Evolutionary conservation across 2,888 invertebrate species (phyloP).

Genomic region (Morpho deidamia): DNA sequence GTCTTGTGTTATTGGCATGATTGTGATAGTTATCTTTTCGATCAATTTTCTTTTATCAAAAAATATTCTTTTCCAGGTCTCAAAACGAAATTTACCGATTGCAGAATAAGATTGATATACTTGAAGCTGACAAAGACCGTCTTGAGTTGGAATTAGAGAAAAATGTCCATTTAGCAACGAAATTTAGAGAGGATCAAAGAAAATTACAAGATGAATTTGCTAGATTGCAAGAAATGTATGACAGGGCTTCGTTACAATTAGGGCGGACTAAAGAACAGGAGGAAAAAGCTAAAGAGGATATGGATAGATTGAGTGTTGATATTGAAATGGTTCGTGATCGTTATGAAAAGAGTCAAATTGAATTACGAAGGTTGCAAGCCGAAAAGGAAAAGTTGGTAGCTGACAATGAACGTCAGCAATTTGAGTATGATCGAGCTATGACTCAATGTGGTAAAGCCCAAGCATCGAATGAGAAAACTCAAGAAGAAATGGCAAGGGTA

Average conservation of each 20-base stretch:
- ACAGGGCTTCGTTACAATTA: slow-evolving; percentile 90
- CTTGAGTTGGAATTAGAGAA: slow-evolving; percentile 92
- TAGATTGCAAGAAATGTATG: slow-evolving; percentile 92
- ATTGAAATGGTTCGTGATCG: slow-evolving; percentile 92
- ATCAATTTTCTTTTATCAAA: neutral
- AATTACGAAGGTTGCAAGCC: slow-evolving; percentile 87
- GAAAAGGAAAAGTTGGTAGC: slow-evolving; percentile 92
- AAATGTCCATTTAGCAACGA: slow-evolving; percentile 86
- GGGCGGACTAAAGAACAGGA: slow-evolving; percentile 92
- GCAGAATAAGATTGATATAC: slow-evolving; percentile 91
- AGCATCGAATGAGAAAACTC: slow-evolving; percentile 90
- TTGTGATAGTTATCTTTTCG: slow-evolving; percentile 15
- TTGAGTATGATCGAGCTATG: slow-evolving; percentile 91
- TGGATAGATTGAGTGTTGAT: slow-evolving; percentile 87
- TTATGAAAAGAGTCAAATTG: slow-evolving; percentile 92
- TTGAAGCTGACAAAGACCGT: slow-evolving; percentile 92
- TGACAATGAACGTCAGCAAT: slow-evolving; percentile 90
- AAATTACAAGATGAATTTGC: slow-evolving; percentile 92
- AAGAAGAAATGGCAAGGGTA: slow-evolving; percentile 92
- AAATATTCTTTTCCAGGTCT: slow-evolving; percentile 78
- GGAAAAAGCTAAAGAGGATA: slow-evolving; percentile 92
- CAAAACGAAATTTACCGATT: slow-evolving; percentile 93
- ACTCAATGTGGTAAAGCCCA: slow-evolving; percentile 91
- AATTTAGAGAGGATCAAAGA: slow-evolving; percentile 90
- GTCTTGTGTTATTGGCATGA: slow-evolving; percentile 61